Evolutionary conservation across 2,113 vertebrate genomes (phyloP).

Genomic region (Lycaon pictus): DNA sequence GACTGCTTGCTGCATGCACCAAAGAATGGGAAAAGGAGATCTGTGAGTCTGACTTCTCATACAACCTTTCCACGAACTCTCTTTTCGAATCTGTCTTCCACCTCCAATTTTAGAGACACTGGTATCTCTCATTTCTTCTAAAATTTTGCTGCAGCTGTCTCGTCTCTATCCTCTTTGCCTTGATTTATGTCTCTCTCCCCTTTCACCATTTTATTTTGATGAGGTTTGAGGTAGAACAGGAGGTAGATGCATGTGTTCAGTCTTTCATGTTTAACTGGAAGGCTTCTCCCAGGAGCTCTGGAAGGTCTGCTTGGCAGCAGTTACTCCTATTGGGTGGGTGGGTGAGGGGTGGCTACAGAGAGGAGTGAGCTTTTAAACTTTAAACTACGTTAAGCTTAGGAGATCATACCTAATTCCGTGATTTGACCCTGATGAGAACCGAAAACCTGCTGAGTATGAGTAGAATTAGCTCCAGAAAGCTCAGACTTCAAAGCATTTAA

Average conservation of each 20-base stretch:
- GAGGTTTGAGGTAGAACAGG: neutral
- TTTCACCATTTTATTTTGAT: neutral
- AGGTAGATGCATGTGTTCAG: neutral
- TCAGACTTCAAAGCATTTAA: neutral
- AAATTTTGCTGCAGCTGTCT: neutral
- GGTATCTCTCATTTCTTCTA: neutral
- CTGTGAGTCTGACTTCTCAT: neutral
- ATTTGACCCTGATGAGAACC: neutral
- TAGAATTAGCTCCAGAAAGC: neutral
- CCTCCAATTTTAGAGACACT: neutral
- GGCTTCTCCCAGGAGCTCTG: neutral
- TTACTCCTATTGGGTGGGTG: neutral
- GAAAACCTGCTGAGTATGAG: neutral
- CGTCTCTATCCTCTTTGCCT: neutral
- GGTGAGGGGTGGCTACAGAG: neutral
- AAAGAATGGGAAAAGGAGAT: neutral
- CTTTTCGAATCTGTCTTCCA: neutral
- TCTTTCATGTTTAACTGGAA: neutral
- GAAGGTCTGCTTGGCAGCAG: neutral
- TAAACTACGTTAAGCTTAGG: neutral
- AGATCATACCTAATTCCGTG: neutral
- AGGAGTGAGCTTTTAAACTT: neutral
- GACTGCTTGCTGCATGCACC: neutral
- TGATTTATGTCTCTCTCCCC: neutral
- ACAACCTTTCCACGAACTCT: neutral